Evolutionary conservation across 2,888 invertebrate species (phyloP).

Genomic region (Macroteleia sp.): DNA sequence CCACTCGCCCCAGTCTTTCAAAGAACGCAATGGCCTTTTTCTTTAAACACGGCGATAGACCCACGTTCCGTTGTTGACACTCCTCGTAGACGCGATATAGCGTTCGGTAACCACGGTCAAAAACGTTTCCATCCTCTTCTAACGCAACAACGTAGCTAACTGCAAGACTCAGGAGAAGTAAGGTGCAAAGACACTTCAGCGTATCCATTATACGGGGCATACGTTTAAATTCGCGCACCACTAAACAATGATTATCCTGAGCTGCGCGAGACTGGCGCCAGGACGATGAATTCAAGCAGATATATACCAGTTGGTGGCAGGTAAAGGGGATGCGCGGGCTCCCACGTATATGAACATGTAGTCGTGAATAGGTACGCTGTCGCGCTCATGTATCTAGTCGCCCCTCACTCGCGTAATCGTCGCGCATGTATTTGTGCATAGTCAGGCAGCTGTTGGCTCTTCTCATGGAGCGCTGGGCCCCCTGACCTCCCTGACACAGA

Average conservation of each 20-base stretch:
- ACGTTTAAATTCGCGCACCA: slow-evolving; percentile 67
- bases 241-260: slow-evolving; percentile 70
- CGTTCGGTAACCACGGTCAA: slow-evolving; percentile 86
- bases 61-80: slow-evolving; percentile 88
- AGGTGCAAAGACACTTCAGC: slow-evolving; percentile 65
- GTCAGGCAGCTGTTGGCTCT: slow-evolving; percentile 62
- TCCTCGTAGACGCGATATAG: slow-evolving; percentile 91
- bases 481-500: slow-evolving; percentile 83
- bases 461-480: slow-evolving; percentile 67
- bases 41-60: slow-evolving; percentile 90
- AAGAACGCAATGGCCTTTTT: slow-evolving; percentile 92
- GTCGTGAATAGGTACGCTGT: slow-evolving; percentile 46
- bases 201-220: slow-evolving; percentile 60
- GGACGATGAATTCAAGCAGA: slow-evolving; percentile 68
- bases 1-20: slow-evolving; percentile 90
- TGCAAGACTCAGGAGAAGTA: slow-evolving; percentile 58
- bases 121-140: slow-evolving; percentile 84
- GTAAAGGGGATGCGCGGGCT: slow-evolving; percentile 74
- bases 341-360: slow-evolving; percentile 70
- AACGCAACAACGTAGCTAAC: slow-evolving; percentile 20
- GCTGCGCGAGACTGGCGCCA: slow-evolving; percentile 76
- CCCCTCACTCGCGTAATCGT: slow-evolving; percentile 60
- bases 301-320: slow-evolving; percentile 74
- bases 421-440: slow-evolving; percentile 35
- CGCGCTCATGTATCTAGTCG: slow-evolving; percentile 52